Evolutionary conservation across 2,113 vertebrate species (phyloP), one percentile per base, ranked within the genome.

Genomic region (Xiphophorus hellerii): DNA sequence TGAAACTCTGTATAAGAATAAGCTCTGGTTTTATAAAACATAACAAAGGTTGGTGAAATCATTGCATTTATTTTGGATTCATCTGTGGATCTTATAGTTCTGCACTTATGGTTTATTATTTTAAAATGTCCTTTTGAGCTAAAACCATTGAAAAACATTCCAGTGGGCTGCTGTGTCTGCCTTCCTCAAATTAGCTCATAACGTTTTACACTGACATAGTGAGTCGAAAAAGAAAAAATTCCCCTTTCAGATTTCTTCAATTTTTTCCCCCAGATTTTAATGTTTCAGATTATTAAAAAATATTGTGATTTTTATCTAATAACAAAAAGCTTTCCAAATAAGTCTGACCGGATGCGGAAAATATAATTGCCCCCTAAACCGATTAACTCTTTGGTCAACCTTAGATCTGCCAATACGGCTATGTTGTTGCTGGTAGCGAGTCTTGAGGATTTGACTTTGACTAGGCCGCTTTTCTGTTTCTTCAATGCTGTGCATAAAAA

Each of bases 71-170:
- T 25, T 58, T 58, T 25, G 51, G 2, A 25, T 58, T 58, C 4
- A n/a, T 66, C 4, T 25, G 42, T 39, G 12, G 33, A 1, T 6
- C 62, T 65, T 5, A 37, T 2, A 31, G 35, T 39, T 63, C 20
- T 28, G 60, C 0, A 25, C 37, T 62, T 13, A 3, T 31, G 28
- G 10, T n/a, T 37, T 13, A 13, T 42, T 35, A 31, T 29, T 66
- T 29, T 22, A 48, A 74, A 66, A 44, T 29, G 54, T 1, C 42
- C 64, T 64, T 62, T n/a, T 20, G 27, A 78, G 28, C 13, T 35
- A 72, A 69, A 13, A 75, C 22, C 22, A 33, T 76, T 73, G 82
- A 76, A 69, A 84, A 69, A 48, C 31, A n/a, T 8, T 80, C 78
- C 71, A 77, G 12, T 17, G 13, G 37, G 70, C 58, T 60, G 27